Evolutionary conservation across 1,140 invertebrate genomes (phyloP).

Genomic region (Papilio xuthus): DNA sequence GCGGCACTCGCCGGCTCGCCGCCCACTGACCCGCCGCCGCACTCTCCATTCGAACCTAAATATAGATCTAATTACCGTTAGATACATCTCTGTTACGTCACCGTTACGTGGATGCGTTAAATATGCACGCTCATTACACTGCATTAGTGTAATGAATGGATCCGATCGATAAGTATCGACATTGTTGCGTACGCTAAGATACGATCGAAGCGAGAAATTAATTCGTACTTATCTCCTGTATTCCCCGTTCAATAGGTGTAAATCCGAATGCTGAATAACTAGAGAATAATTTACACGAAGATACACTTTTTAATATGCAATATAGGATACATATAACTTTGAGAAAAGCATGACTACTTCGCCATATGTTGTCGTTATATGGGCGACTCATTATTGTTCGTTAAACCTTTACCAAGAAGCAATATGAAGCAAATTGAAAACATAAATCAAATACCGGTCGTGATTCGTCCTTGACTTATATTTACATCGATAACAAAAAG

Average conservation of each 20-base stretch:
- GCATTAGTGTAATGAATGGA: conserved; percentile 20
- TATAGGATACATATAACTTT: not conserved
- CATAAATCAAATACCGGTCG: conserved; percentile 5
- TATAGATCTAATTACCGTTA: conserved; percentile 55
- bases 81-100: conserved; percentile 40
- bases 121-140: conserved; percentile 17
- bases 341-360: too few species aligned
- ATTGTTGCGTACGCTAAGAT: conserved; percentile 11
- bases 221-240: not conserved
- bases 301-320: not conserved
- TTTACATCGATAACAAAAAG: conserved; percentile 34
- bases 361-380: not conserved
- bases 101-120: conserved; percentile 44
- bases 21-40: conserved; percentile 41
- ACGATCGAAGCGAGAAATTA: not conserved
- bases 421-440: not conserved
- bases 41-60: conserved; percentile 44
- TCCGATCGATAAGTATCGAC: conserved; percentile 19
- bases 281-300: not conserved
- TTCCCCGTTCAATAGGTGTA: not conserved
- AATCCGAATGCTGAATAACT: not conserved
- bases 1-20: conserved; percentile 39
- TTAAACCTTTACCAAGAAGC: not conserved
- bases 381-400: not conserved
- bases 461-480: conserved; percentile 4